Evolutionary conservation across 2,113 vertebrate genomes (phyloP).

Genomic region (Rattus rattus): DNA sequence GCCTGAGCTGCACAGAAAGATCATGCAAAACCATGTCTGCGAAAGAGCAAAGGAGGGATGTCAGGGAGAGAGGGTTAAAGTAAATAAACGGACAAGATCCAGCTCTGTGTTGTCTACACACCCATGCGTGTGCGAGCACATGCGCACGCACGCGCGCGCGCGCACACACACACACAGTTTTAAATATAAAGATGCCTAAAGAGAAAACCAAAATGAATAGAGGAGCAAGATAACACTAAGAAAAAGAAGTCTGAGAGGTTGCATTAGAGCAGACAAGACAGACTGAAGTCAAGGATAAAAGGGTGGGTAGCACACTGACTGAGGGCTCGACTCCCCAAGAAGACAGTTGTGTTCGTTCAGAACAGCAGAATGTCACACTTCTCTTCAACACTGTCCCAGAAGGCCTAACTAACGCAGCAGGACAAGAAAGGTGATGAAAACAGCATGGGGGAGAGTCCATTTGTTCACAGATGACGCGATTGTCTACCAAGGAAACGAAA

Average conservation of each 20-base stretch:
- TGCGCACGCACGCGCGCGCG: too few species aligned
- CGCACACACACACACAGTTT: not conserved
- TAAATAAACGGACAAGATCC: not conserved
- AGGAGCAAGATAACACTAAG: not conserved
- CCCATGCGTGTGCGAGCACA: too few species aligned
- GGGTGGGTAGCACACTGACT: not conserved
- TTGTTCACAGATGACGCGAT: not conserved
- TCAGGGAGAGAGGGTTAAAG: too few species aligned
- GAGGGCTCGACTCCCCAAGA: too few species aligned
- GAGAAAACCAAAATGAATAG: not conserved
- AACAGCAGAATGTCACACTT: not conserved
- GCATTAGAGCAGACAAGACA: not conserved
- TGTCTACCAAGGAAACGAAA: not conserved
- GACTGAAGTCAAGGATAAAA: not conserved
- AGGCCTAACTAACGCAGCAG: not conserved
- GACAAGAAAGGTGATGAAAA: not conserved
- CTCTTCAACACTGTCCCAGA: not conserved
- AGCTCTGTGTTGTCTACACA: not conserved
- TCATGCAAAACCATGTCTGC: too few species aligned
- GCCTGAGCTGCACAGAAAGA: not conserved
- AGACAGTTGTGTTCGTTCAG: not conserved
- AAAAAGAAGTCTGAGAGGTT: not conserved
- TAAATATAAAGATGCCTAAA: not conserved
- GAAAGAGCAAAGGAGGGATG: not conserved
- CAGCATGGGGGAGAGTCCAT: not conserved